phyloP scores from a whole-genome alignment of 2,113 vertebrate genomes.

The Pteronura brasiliensis region DNA sequence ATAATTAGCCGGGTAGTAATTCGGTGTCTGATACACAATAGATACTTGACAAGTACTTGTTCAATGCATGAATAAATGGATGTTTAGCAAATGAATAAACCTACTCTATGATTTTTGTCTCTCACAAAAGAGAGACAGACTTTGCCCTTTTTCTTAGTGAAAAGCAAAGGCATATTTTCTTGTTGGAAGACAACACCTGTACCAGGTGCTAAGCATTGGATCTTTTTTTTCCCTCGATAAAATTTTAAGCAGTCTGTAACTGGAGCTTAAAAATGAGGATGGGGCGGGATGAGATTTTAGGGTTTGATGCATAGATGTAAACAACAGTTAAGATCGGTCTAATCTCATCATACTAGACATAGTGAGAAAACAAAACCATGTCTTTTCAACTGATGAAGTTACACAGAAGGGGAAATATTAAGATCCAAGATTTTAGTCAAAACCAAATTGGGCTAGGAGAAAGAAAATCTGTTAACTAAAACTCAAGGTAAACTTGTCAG shows the following conservation, averaged over 20 bases:
- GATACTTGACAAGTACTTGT: neutral
- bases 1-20: neutral
- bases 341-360: neutral
- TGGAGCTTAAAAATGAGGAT: neutral
- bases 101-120: neutral
- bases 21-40: neutral
- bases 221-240: neutral
- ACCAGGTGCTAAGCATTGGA: neutral
- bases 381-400: neutral
- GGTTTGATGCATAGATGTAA: neutral
- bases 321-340: neutral
- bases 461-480: slow-evolving; percentile 56
- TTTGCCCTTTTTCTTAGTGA: neutral
- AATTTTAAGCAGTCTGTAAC: neutral
- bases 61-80: neutral
- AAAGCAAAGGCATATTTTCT: neutral
- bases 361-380: neutral
- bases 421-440: slow-evolving; percentile 41
- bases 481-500: neutral
- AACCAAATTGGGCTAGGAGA: slow-evolving; percentile 49
- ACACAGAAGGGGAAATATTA: slow-evolving; percentile 42
- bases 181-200: neutral
- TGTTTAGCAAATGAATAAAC: neutral
- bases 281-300: neutral
- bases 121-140: too few species aligned